Evolutionary conservation across 2,797 vertebrate genomes (phyloP).

Genomic region (Sebastes jordani): DNA sequence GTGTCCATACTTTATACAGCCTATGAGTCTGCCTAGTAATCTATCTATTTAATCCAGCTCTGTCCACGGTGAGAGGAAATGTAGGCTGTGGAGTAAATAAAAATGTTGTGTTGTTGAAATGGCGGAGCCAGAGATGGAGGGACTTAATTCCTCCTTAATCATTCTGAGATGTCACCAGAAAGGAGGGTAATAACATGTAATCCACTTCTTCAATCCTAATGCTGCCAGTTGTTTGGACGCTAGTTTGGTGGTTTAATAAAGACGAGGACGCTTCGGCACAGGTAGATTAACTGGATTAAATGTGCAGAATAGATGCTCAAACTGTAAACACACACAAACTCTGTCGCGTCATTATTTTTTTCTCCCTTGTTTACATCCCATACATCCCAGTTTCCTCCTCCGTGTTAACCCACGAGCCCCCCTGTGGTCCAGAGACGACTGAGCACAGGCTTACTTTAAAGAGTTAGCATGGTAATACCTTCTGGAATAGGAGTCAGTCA

Average conservation of each 20-base stretch:
- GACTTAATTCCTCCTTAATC: constrained; percentile 58
- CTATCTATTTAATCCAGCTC: background rate
- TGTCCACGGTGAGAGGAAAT: background rate
- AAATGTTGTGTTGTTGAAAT: constrained; percentile 31
- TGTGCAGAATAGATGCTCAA: background rate
- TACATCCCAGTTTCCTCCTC: constrained; percentile 7
- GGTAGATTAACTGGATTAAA: constrained; percentile 43
- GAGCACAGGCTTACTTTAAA: constrained; percentile 62
- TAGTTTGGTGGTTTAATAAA: constrained; percentile 27
- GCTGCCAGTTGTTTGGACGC: constrained; percentile 35
- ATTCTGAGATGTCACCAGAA: constrained; percentile 47
- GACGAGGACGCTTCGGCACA: constrained; percentile 18
- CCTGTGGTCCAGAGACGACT: constrained; percentile 40
- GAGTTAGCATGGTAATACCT: constrained; percentile 74
- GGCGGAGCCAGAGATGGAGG: constrained; percentile 26
- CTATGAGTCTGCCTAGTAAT: background rate
- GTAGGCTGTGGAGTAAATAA: constrained; percentile 3
- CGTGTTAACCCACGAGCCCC: constrained; percentile 34
- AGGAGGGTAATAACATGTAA: constrained; percentile 57
- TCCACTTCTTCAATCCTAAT: constrained; percentile 46
- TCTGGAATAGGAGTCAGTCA: constrained; percentile 62
- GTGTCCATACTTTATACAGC: background rate
- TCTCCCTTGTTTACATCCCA: constrained; percentile 17
- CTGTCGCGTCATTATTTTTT: background rate
- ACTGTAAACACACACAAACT: background rate